phyloP scores from a whole-genome alignment of 2,113 vertebrate species.

The Paracanthobrama guichenoti region DNA sequence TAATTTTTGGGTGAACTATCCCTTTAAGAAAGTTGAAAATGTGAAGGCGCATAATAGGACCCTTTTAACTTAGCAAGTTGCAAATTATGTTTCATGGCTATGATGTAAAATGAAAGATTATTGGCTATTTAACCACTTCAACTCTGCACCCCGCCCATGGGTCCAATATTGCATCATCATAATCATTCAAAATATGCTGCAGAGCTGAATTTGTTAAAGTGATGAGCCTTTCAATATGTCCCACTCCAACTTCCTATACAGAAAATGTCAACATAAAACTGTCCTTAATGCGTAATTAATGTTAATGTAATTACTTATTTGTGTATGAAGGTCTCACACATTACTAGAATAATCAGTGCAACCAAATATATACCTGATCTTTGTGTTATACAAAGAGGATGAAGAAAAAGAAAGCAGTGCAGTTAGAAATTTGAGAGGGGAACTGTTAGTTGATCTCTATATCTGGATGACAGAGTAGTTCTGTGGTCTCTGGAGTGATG shows the following conservation, averaged over 20 bases:
- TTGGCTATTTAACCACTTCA: background rate
- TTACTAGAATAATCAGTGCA: background rate
- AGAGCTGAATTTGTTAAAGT: too few relatives aligned
- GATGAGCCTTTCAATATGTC: background rate
- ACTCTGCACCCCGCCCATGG: too few relatives aligned
- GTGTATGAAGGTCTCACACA: too few relatives aligned
- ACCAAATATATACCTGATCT: background rate
- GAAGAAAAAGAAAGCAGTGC: background rate
- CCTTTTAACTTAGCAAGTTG: background rate
- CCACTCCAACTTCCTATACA: too few relatives aligned
- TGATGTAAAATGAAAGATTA: background rate
- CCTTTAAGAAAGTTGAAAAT: too few relatives aligned
- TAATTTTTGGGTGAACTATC: too few relatives aligned
- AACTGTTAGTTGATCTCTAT: constrained; percentile 19
- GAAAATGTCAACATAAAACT: too few relatives aligned
- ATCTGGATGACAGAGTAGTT: background rate
- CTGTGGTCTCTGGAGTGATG: constrained; percentile 18
- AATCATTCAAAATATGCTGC: too few relatives aligned
- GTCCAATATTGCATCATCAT: too few relatives aligned
- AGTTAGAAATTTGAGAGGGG: background rate
- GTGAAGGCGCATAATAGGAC: too few relatives aligned
- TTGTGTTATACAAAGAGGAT: background rate
- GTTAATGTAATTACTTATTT: too few relatives aligned
- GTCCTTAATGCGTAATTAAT: too few relatives aligned
- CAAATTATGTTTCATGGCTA: background rate